These are phyloP conservation scores for Odocoileus hemionus DNA, from an alignment of 2,113 vertebrate genomes.

Conservation along the genomic window DNA sequence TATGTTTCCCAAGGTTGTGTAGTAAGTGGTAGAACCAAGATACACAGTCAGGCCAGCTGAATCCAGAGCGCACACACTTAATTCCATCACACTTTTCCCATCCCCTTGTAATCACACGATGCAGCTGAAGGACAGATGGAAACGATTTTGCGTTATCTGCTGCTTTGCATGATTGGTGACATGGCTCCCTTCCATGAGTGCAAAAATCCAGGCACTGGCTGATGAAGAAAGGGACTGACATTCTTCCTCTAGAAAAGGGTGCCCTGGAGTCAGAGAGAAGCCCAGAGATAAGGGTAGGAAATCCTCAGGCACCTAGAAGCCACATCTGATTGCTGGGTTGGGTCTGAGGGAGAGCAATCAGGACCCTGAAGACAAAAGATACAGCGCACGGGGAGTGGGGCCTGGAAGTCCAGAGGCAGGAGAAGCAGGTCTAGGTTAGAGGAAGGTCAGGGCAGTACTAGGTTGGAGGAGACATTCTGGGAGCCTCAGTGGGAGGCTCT, in stretches of 20 bases:
- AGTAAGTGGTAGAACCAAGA: not conserved
- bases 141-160: not conserved
- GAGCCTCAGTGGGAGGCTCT: not conserved
- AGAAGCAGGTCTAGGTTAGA: not conserved
- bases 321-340: not conserved
- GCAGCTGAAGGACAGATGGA: not conserved
- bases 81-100: not conserved
- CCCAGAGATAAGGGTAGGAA: not conserved
- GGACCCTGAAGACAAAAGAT: not conserved
- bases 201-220: not conserved
- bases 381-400: fast-evolving
- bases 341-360: too few relatives aligned
- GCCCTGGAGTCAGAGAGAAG: not conserved
- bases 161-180: constrained; percentile 23
- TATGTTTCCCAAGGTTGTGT: not conserved
- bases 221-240: not conserved
- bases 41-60: fast-evolving
- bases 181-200: not conserved
- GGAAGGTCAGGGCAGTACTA: not conserved
- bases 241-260: not conserved
- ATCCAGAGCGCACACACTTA: not conserved
- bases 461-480: fast-evolving
- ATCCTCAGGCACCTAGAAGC: not conserved
- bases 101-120: not conserved
- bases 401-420: not conserved